phyloP scores from a whole-genome alignment of 1,140 invertebrate species.

The Drosophila ananassae region DNA sequence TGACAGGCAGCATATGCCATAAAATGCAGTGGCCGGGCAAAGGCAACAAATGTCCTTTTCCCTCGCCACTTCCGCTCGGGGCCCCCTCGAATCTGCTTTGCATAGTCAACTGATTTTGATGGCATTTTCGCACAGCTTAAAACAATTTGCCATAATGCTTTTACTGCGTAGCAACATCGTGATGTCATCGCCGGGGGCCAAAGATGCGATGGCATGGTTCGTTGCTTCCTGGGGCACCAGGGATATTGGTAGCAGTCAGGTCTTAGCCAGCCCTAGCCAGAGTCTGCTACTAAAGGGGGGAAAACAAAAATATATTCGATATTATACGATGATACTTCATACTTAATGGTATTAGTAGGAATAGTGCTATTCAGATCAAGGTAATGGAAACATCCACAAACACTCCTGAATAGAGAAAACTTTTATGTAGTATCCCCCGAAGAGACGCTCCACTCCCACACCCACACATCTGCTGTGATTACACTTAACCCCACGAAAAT shows the following conservation, averaged over 20 bases:
- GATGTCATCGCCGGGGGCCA: conserved; percentile 54
- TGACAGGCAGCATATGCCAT: conserved; percentile 74
- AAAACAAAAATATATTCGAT: too few relatives aligned
- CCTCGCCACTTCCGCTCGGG: background rate
- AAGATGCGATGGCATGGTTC: conserved; percentile 30
- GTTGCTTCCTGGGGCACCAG: conserved; percentile 1
- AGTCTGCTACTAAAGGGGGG: too few relatives aligned
- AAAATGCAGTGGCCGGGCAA: conserved; percentile 71
- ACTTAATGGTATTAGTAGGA: too few relatives aligned
- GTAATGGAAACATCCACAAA: background rate
- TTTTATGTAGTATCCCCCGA: too few relatives aligned
- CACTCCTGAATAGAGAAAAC: background rate
- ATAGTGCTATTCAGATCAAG: background rate
- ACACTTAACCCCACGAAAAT: conserved; percentile 65
- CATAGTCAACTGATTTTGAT: conserved; percentile 81
- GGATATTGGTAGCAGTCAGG: conserved; percentile 7
- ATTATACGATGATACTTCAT: too few relatives aligned
- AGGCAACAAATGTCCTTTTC: conserved; percentile 61
- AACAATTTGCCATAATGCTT: conserved; percentile 80
- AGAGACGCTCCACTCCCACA: background rate
- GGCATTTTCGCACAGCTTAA: conserved; percentile 80
- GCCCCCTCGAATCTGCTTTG: conserved; percentile 51
- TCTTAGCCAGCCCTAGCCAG: too few relatives aligned
- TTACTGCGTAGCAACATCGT: conserved; percentile 67
- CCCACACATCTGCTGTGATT: conserved; percentile 43